phyloP scores from a whole-genome alignment of 2,888 invertebrate genomes.

The Tetramorium bicarinatum region DNA sequence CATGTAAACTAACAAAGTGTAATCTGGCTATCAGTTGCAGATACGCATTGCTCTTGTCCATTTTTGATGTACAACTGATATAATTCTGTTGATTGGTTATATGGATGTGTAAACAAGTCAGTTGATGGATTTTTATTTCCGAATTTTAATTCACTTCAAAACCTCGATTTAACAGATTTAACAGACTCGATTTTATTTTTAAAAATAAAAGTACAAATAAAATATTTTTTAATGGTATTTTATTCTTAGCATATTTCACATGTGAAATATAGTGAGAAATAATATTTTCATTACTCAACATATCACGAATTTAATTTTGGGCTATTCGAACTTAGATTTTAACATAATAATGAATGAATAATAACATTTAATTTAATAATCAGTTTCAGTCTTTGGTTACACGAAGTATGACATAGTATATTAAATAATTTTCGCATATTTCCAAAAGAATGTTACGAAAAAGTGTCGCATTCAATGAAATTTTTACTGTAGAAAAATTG shows the following conservation, averaged over 20 bases:
- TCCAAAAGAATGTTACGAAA: not conserved
- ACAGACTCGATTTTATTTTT: not conserved
- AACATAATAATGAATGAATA: not conserved
- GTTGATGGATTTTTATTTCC: not conserved
- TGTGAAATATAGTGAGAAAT: not conserved
- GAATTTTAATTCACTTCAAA: not conserved
- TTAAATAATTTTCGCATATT: not conserved
- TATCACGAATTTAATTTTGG: not conserved
- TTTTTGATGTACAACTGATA: not conserved
- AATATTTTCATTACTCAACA: not conserved
- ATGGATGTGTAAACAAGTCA: not conserved
- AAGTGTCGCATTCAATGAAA: not conserved
- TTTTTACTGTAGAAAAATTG: not conserved
- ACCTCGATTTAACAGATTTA: not conserved
- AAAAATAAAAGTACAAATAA: not conserved
- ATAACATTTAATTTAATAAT: constrained; percentile 3
- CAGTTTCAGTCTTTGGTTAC: not conserved
- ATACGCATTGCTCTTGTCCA: not conserved
- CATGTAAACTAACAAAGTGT: not conserved
- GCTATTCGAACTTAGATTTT: not conserved
- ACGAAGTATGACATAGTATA: not conserved
- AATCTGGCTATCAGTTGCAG: not conserved
- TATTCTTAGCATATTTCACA: not conserved
- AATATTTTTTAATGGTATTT: not conserved
- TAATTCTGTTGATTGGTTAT: no score